A percentile compares a stretch with the other conserved stretches of the same genome.
These are phyloP conservation scores for Mesodorylaimus sp. DNA, from an alignment of 2,888 invertebrate genomes.

Conservation along the genomic window DNA sequence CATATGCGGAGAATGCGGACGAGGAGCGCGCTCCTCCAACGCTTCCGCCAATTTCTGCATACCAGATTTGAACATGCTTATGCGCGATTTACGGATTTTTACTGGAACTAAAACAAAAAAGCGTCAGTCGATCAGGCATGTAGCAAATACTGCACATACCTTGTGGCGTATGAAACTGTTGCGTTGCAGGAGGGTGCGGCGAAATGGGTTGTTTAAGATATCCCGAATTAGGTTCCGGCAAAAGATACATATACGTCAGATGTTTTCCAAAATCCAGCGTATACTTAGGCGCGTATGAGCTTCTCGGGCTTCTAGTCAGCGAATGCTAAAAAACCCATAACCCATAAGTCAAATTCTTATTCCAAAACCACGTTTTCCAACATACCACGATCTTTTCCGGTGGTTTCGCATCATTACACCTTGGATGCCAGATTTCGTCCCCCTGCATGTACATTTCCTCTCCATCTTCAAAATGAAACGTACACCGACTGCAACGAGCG, in stretches of 20 bases:
- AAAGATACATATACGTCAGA: conserved; percentile 58
- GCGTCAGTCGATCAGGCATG: not conserved
- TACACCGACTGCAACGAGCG: conserved; percentile 81
- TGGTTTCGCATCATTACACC: conserved; percentile 2
- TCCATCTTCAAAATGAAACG: conserved; percentile 84
- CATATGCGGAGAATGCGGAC: conserved; percentile 71
- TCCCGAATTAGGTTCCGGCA: conserved; percentile 57
- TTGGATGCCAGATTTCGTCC: conserved; percentile 7
- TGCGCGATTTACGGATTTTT: conserved; percentile 5
- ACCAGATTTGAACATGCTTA: not conserved
- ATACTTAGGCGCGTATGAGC: conserved; percentile 7
- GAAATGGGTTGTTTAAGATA: conserved; percentile 71
- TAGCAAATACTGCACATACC: conserved; percentile 35
- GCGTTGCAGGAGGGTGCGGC: conserved; percentile 68
- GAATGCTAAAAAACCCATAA: not conserved
- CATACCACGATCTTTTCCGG: no score
- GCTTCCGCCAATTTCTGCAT: conserved; percentile 9
- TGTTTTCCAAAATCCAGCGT: conserved; percentile 11
- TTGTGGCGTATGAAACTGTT: conserved; percentile 77
- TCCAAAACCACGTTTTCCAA: not conserved
- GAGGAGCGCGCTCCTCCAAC: conserved; percentile 51
- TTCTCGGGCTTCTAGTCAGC: not conserved
- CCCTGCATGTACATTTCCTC: conserved; percentile 76
- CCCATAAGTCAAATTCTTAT: not conserved
- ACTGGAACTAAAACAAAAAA: not conserved